phyloP scores from a whole-genome alignment of 1,140 invertebrate genomes.

The Drosophila sp. region DNA sequence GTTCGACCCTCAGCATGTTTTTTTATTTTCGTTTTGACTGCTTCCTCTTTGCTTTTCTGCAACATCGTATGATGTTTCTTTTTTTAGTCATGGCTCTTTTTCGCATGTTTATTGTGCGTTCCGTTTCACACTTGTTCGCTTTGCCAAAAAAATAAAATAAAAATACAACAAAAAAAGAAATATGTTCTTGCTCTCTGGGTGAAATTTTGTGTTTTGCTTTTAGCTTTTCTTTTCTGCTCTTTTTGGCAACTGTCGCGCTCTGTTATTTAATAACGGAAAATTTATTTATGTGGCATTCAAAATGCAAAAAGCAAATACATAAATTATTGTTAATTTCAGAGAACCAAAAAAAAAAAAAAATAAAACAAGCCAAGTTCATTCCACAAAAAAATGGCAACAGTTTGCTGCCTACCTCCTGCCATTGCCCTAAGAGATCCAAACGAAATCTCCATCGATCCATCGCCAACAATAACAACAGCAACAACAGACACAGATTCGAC shows the following conservation, averaged over 20 bases:
- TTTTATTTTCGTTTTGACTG: slow-evolving; percentile 24
- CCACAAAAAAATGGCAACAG: slow-evolving; percentile 43
- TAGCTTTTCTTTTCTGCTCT: slow-evolving; percentile 1
- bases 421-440: slow-evolving; percentile 1
- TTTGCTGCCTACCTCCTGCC: slow-evolving; percentile 25
- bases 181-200: slow-evolving; percentile 19
- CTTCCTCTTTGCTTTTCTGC: slow-evolving; percentile 49
- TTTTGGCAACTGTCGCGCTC: slow-evolving; percentile 32
- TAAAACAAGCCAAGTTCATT: not conserved
- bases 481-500: slow-evolving; percentile 16
- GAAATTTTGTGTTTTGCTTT: not conserved
- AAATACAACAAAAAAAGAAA: not conserved
- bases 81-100: slow-evolving; percentile 48
- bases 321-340: slow-evolving; percentile 1
- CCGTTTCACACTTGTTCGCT: slow-evolving; percentile 40
- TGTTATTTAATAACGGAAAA: slow-evolving; percentile 52
- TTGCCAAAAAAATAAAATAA: slow-evolving; percentile 23
- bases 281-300: slow-evolving; percentile 15
- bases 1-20: not conserved
- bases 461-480: slow-evolving; percentile 9
- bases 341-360: not conserved
- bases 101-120: slow-evolving; percentile 60
- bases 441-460: slow-evolving; percentile 24
- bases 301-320: slow-evolving; percentile 1
- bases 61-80: slow-evolving; percentile 75